Conservation (phyloP, 2,797 vertebrate genomes). For the Sylvilagus floridanus region DNA sequence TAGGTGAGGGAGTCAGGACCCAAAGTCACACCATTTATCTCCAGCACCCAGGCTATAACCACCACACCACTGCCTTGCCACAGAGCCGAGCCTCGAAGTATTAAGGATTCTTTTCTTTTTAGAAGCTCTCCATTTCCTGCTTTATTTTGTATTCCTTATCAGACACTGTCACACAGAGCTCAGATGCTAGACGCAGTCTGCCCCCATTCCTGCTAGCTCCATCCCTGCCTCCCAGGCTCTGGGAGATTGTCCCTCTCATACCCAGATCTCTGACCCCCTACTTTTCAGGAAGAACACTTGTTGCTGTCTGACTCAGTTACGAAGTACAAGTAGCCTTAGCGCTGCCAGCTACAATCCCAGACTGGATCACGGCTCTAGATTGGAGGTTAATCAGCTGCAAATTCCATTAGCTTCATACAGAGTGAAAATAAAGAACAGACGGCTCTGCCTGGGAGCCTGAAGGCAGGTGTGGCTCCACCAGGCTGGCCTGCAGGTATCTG, state of each 20-base stretch:
- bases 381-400: conserved; percentile 91
- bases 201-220: neutral
- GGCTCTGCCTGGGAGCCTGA: conserved; percentile 83
- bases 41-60: neutral
- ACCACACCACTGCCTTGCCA: neutral
- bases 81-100: neutral
- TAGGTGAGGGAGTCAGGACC: neutral
- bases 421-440: conserved; percentile 90
- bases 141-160: neutral
- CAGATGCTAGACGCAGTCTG: neutral
- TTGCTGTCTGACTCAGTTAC: conserved; percentile 87
- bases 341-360: conserved; percentile 87
- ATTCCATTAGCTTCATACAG: conserved; percentile 90
- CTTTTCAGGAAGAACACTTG: conserved; percentile 82
- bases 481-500: conserved; percentile 85
- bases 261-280: neutral
- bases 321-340: conserved; percentile 85
- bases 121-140: neutral
- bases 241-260: conserved; percentile 1
- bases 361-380: conserved; percentile 88
- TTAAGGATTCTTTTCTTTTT: neutral
- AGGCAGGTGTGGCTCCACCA: conserved; percentile 86
- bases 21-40: neutral
- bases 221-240: neutral
- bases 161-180: neutral